Evolutionary conservation across 2,888 invertebrate species (phyloP), one percentile per base, ranked within the genome.

Genomic region (Cephus pygmeus): DNA sequence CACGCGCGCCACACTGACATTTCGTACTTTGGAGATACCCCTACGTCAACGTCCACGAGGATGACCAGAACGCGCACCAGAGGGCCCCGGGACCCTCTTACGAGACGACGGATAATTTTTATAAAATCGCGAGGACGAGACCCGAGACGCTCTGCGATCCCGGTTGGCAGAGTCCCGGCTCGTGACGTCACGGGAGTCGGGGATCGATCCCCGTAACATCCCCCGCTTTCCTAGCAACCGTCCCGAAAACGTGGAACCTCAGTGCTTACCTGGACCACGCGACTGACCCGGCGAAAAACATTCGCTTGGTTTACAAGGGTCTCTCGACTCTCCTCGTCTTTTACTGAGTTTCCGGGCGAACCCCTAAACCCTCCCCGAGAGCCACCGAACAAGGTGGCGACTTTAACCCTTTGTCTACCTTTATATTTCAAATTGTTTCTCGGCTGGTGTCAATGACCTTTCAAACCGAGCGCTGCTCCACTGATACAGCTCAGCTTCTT

Each of bases 111-210:
- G 40, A 75, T 74, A 71, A 75, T 75, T 71, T 74, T 77, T 75
- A 33, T 40, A 71, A 77, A 75, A 77, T 74, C 75, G 73, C 75
- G 78, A 78, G 76, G 69, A 71, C 78, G 78, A 75, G 75, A 71
- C 75, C 73, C 76, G 78, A 71, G 75, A 73, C 33, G 71, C 71
- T 71, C 34, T 34, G 71, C 34, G 71, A 34, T 71, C 71, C 81
- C 79, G 78, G 81, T 80, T 85, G 82, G 82, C 84, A 83, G 84
- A 86, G 85, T 87, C 87, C 87, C 87, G 86, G 86, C 86, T 86
- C 81, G 87, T 89, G 90, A 90, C 90, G 90, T 90, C 89, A 90
- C 90, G 87, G 90, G 89, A 88, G 88, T 88, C 87, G 88, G 88
- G 88, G 89, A 90, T 90, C 90, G 90, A 90, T 90, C 88, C 88